Conservation (phyloP, 2,797 vertebrate species). For the Staurois parvus region DNA sequence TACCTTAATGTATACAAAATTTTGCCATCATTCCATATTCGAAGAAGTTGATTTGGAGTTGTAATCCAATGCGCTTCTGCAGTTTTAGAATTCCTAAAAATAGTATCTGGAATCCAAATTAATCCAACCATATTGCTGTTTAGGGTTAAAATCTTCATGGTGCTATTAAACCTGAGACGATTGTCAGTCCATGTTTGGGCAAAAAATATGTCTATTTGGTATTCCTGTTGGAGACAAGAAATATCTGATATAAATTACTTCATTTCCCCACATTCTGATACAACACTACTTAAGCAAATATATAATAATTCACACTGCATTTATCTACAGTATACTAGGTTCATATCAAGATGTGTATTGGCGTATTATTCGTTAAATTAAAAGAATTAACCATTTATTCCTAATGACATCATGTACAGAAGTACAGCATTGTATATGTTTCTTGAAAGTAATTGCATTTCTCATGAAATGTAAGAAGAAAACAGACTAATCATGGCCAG, state of each 20-base stretch:
- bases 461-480: no score
- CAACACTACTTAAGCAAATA: neutral
- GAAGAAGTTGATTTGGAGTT: conserved; percentile 77
- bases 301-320: neutral
- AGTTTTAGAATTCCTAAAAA: conserved; percentile 78
- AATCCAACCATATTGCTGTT: conserved; percentile 78
- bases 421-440: no score
- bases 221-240: conserved; percentile 71
- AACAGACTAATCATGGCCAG: no score
- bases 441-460: no score
- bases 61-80: conserved; percentile 75
- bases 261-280: no score
- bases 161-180: conserved; percentile 77
- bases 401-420: no score
- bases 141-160: conserved; percentile 76
- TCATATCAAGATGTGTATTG: no score
- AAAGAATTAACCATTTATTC: no score
- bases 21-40: conserved; percentile 79
- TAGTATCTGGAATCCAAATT: conserved; percentile 81
- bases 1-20: conserved; percentile 81
- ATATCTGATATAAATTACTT: neutral
- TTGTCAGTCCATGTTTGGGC: conserved; percentile 81
- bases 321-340: neutral
- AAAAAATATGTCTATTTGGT: conserved; percentile 81
- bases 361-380: no score